Evolutionary conservation across 2,113 vertebrate genomes (phyloP), one percentile per base, ranked within the genome.

Genomic region (Lepus americanus): DNA sequence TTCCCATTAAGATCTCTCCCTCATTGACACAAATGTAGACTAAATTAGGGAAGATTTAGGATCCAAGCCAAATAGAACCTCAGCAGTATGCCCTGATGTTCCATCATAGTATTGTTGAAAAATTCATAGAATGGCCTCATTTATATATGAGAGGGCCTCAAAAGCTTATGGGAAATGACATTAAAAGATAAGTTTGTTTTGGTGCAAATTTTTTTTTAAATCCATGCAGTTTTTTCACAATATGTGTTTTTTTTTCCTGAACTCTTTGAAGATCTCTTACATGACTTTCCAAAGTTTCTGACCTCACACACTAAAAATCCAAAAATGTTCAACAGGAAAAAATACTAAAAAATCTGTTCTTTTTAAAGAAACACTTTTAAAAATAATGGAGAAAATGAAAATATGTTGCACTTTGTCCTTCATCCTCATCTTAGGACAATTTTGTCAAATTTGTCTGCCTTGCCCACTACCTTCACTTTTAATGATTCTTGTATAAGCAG

Each of bases 331-430:
- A 66, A 66, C 16, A 69, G 31, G 76, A 63, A 51, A 31, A 55
- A 0, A 17, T 44, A 53, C 25, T n/a, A 4, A 55, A 89, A 67
- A 82, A 9, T 3, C 6, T 22, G 31, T 39, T 51, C 29, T 23
- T 78, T 74, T 64, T 66, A 55, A 73, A 61, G n/a, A 88, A 44
- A 64, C 2, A 66, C 11, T 33, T 13, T 33, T 31, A 31, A 2
- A 51, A 70, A 36, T 39, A 17, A 72, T 23, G 74, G 31, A 3
- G 39, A 55, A 66, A 19, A 33, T 1, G 51, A 9, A 85, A 63
- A 22, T 72, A 11, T 6, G 6, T 25, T n/a, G 20, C 9, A 44
- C 2, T 5, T n/a, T 7, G 0, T n/a, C 13, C 0, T 59, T 76
- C 9, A 17, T 3, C 29, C 6, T 64, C 39, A 44, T 61, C 19